Evolutionary conservation across 1,140 invertebrate genomes (phyloP), one percentile per base, ranked within the genome.

Genomic region (Trachymyrmex septentrionalis): DNA sequence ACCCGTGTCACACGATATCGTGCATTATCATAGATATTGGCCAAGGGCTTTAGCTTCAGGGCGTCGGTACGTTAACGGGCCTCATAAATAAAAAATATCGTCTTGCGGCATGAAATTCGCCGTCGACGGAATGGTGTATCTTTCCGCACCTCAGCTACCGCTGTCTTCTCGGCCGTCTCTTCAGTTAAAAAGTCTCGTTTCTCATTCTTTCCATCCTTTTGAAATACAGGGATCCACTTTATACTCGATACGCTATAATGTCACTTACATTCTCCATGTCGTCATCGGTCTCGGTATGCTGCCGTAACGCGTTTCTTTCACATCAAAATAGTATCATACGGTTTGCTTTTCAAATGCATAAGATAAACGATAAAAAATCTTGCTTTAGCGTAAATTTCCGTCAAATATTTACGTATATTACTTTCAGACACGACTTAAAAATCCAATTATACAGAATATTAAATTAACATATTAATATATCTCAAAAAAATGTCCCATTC

Each of bases 1-100:
- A 61, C 19, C 30, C 72, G 55, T 69, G 72, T 81, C 50, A 69
- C 63, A 81, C 38, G 76, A 84, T 84, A 86, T 86, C 71, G 44
- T 76, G 59, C 75, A 89, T 89, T 89, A 89, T 89, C 88, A 89
- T 89, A 89, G 88, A 89, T 89, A 89, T 89, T 89, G 88, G 86
- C 76, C 50, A 38, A 75, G 80, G 55, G 86, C 73, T 89, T 87
- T 86, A 80, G 63, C 63, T 85, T 77, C 55, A 30, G 30, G 27
- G 27, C 59, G 53, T 44, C 59, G 21, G 53, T 34, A 44, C 59
- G 55, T 80, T 87, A 89, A 87, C 80, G 61, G 81, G 71, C 24
- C 78, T 88, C 88, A 89, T 89, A 89, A 89, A 89, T 89, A 89
- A 88, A 87, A 86, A 88, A 88, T 86, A 87, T 72, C 73, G 76